Evolutionary conservation across 1,140 invertebrate genomes (phyloP).

Genomic region (Formica selysi): DNA sequence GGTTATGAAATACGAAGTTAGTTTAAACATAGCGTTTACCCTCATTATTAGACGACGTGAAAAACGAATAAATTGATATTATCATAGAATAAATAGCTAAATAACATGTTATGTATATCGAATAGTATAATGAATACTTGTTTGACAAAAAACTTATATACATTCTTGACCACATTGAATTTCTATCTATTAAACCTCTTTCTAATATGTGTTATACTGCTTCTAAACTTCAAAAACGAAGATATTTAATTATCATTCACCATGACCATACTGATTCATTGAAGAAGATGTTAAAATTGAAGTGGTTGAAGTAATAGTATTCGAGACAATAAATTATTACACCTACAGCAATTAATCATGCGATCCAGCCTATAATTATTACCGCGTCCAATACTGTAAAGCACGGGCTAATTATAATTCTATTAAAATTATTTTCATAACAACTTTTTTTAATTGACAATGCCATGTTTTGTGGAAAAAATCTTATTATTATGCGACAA

Average conservation of each 20-base stretch:
- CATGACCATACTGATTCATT: slow-evolving; percentile 49
- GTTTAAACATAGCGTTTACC: not conserved
- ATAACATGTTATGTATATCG: slow-evolving; percentile 4
- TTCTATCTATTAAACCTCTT: not conserved
- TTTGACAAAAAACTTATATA: not conserved
- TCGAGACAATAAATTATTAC: slow-evolving; percentile 74
- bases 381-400: slow-evolving; percentile 45
- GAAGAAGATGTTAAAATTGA: slow-evolving; percentile 70
- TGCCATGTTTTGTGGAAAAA: slow-evolving; percentile 42
- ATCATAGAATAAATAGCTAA: not conserved
- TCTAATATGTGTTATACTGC: not conserved
- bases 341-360: slow-evolving; percentile 70
- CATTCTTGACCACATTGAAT: not conserved
- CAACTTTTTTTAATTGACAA: slow-evolving; percentile 31
- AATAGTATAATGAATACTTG: slow-evolving; percentile 1
- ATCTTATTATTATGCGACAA: slow-evolving; percentile 28
- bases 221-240: not conserved
- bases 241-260: slow-evolving; percentile 47
- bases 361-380: slow-evolving; percentile 69
- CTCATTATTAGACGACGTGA: not conserved
- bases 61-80: slow-evolving; percentile 1
- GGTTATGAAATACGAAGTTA: not conserved
- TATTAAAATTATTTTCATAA: slow-evolving; percentile 55
- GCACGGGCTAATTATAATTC: slow-evolving; percentile 64
- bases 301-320: slow-evolving; percentile 47